Conservation (phyloP, 2,888 invertebrate genomes). For the Doris montereyensis region DNA sequence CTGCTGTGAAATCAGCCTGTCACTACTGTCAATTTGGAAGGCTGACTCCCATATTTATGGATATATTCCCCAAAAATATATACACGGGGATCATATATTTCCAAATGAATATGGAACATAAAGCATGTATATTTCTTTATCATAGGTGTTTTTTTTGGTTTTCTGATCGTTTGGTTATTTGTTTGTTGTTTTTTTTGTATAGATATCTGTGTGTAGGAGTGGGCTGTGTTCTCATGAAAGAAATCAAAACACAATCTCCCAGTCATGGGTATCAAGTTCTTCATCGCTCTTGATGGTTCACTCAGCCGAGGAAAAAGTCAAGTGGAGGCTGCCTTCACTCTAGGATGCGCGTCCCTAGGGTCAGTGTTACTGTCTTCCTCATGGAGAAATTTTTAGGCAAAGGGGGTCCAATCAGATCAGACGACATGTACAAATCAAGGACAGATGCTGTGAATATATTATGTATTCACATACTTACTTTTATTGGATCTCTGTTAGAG, state of each 20-base stretch:
- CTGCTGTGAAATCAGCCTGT: no score
- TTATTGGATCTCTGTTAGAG: no score
- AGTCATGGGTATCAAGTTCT: slow-evolving; percentile 67
- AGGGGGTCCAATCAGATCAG: neutral
- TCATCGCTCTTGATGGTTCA: slow-evolving; percentile 70
- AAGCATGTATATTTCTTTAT: no score
- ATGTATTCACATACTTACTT: no score
- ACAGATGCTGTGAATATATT: neutral
- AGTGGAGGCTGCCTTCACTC: slow-evolving; percentile 69
- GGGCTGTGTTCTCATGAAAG: slow-evolving; percentile 64
- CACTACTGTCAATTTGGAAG: no score
- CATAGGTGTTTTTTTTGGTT: no score
- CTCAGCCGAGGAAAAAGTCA: slow-evolving; percentile 68
- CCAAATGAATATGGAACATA: no score
- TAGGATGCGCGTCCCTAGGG: slow-evolving; percentile 69
- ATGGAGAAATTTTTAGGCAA: neutral
- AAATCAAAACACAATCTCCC: slow-evolving; percentile 67
- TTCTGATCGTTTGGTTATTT: no score
- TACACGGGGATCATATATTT: no score
- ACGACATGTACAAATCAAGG: neutral
- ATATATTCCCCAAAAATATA: no score
- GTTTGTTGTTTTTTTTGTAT: no score
- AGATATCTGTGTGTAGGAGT: slow-evolving; percentile 69
- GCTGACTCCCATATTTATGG: no score
- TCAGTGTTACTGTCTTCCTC: slow-evolving; percentile 37